These are phyloP conservation scores for Agapostemon virescens DNA, from an alignment of 2,888 invertebrate species.

Conservation along the genomic window DNA sequence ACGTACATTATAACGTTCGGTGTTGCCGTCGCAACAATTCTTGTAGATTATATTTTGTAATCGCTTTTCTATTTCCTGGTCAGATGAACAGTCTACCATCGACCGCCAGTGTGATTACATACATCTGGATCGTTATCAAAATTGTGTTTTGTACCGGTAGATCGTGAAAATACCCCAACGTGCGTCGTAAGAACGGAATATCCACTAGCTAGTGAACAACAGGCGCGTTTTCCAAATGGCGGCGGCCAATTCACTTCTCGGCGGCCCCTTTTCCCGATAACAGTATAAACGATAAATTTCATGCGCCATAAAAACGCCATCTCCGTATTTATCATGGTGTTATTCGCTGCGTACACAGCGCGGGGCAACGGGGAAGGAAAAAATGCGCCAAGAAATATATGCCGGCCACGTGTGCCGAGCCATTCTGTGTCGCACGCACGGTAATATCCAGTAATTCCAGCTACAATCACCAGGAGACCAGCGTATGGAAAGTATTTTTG, in stretches of 20 bases:
- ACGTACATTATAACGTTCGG: too few species aligned
- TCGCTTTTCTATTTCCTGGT: too few species aligned
- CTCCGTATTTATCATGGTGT: conserved; percentile 46
- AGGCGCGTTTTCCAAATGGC: conserved; percentile 10
- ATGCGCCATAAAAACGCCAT: conserved; percentile 39
- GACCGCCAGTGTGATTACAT: too few species aligned
- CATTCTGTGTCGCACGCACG: background rate
- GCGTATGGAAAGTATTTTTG: conserved; percentile 47
- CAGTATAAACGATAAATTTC: conserved; percentile 45
- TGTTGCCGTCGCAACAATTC: too few species aligned
- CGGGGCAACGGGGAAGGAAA: background rate
- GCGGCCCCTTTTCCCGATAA: conserved; percentile 34
- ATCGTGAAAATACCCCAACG: too few species aligned
- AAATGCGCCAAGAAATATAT: conserved; percentile 30
- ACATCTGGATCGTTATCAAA: too few species aligned
- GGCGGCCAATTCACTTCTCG: conserved; percentile 16
- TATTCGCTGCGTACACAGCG: conserved; percentile 20
- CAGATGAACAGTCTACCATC: too few species aligned
- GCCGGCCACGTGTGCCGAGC: background rate
- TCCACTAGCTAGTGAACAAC: conserved; percentile 8
- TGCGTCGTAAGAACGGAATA: too few species aligned
- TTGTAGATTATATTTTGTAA: too few species aligned
- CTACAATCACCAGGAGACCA: conserved; percentile 32
- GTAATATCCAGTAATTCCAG: conserved; percentile 45
- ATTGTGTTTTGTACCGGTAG: too few species aligned